Conservation (phyloP, 2,797 vertebrate genomes). For the Psittacula echo region DNA sequence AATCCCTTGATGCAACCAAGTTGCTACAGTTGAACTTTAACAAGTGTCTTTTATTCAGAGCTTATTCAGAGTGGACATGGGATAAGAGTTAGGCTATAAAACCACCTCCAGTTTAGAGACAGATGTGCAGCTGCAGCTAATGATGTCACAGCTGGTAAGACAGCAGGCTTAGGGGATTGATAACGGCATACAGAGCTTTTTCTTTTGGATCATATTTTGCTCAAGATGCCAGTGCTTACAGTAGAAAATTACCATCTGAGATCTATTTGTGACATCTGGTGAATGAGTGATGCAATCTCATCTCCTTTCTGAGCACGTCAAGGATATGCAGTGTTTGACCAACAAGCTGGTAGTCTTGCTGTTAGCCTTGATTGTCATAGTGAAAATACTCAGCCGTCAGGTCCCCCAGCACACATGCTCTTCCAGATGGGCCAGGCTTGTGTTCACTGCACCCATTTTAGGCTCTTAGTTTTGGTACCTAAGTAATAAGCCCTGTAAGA, state of each 20-base stretch:
- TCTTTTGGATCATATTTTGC: slow-evolving; percentile 31
- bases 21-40: slow-evolving; percentile 21
- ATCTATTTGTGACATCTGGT: slow-evolving; percentile 28
- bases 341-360: neutral
- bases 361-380: rapidly evolving
- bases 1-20: neutral
- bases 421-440: neutral
- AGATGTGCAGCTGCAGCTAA: slow-evolving; percentile 39
- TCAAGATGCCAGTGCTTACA: neutral
- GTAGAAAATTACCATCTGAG: slow-evolving; percentile 34
- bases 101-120: slow-evolving; percentile 21
- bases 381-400: neutral
- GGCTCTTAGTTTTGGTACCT: neutral
- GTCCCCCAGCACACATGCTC: rapidly evolving
- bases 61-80: neutral
- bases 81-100: slow-evolving; percentile 21
- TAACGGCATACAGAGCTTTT: neutral
- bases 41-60: slow-evolving; percentile 41
- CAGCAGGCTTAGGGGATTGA: neutral
- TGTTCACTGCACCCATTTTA: neutral
- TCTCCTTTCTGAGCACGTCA: neutral
- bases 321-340: neutral
- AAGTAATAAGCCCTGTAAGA: neutral
- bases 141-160: slow-evolving; percentile 41
- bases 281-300: neutral